Evolutionary conservation across 2,113 vertebrate species (phyloP).

Genomic region (Malurus cyaneus): DNA sequence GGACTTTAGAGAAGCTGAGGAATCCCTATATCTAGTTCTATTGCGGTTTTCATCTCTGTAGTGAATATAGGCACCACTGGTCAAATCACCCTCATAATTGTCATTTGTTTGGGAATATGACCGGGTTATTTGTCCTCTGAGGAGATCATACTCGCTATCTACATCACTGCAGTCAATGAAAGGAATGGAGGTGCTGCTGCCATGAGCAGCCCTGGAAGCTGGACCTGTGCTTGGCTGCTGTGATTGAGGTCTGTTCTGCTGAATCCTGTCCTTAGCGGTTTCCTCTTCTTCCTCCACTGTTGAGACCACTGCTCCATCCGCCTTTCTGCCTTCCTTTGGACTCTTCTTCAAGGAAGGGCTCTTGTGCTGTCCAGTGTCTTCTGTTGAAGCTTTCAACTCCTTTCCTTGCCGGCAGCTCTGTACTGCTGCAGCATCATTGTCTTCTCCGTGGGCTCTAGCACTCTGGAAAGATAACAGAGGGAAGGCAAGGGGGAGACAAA

Average conservation of each 20-base stretch:
- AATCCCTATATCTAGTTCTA: conserved; percentile 73
- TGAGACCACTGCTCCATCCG: conserved; percentile 50
- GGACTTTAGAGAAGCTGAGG: conserved; percentile 70
- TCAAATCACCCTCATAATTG: conserved; percentile 80
- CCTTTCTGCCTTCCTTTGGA: conserved; percentile 69
- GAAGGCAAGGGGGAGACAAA: background rate
- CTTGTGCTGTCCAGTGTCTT: conserved; percentile 67
- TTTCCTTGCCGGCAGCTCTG: conserved; percentile 72
- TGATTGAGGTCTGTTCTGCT: conserved; percentile 74
- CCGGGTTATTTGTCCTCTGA: conserved; percentile 77
- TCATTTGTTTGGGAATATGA: conserved; percentile 83
- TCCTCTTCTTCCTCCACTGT: conserved; percentile 74
- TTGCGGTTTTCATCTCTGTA: conserved; percentile 73
- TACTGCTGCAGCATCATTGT: conserved; percentile 65
- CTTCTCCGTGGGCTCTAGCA: conserved; percentile 72
- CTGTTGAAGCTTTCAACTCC: conserved; percentile 75
- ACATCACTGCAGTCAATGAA: conserved; percentile 89
- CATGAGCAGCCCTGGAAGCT: conserved; percentile 83
- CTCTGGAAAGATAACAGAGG: conserved; percentile 71
- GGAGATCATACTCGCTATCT: conserved; percentile 85
- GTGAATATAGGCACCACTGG: conserved; percentile 71
- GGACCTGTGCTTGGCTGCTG: conserved; percentile 94
- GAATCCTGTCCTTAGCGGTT: conserved; percentile 68
- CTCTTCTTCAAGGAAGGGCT: conserved; percentile 81
- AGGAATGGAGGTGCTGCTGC: conserved; percentile 84